phyloP scores from a whole-genome alignment of 2,888 invertebrate genomes.

The Germaria angustata region DNA sequence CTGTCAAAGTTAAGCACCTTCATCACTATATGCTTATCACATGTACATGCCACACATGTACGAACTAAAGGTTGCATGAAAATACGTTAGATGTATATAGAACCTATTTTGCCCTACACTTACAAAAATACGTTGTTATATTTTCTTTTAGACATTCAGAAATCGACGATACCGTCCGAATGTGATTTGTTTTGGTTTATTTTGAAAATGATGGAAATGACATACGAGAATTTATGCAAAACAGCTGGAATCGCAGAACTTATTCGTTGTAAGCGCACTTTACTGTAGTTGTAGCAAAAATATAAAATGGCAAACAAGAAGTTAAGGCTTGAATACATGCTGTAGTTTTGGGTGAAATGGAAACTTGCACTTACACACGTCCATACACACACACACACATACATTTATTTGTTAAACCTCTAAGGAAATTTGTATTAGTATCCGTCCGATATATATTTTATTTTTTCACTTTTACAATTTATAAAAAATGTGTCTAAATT shows the following conservation, averaged over 20 bases:
- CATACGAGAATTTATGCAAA: no score
- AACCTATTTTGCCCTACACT: neutral
- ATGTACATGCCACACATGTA: neutral
- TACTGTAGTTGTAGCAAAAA: neutral
- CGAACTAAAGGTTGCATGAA: neutral
- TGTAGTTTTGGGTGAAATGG: constrained; percentile 11
- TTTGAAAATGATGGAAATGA: no score
- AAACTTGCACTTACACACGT: constrained; percentile 44
- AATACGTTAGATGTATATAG: neutral
- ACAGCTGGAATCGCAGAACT: no score
- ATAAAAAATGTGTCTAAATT: constrained; percentile 67
- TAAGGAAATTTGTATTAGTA: constrained; percentile 68
- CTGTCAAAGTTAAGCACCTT: constrained; percentile 68
- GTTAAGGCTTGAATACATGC: neutral
- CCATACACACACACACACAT: no score
- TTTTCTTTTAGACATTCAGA: no score
- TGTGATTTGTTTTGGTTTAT: no score
- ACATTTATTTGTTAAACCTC: constrained; percentile 67
- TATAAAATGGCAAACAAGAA: neutral
- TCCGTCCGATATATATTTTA: constrained; percentile 61
- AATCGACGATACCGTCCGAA: no score
- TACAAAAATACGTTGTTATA: no score
- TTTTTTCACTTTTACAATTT: constrained; percentile 66
- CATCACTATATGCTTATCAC: constrained; percentile 52
- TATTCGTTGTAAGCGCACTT: no score